Evolutionary conservation across 2,797 vertebrate species (phyloP), one percentile per base, ranked within the genome.

Genomic region (Pipistrellus nathusii): DNA sequence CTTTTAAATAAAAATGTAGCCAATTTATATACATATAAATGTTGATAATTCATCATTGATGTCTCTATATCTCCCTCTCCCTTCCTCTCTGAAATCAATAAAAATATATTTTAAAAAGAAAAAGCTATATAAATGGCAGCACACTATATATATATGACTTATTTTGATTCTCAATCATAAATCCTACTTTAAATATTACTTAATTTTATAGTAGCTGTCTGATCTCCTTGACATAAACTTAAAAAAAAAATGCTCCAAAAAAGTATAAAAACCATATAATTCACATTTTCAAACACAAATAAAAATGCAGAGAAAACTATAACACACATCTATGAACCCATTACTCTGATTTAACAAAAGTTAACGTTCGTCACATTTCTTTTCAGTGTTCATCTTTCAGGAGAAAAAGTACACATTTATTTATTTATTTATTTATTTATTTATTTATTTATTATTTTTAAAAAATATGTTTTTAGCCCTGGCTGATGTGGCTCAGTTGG

Each of bases 201-300:
- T 80, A 72, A 85, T 46, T 90, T 78, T 71, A 90, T 32, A 51
- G 59, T 91, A 38, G 32, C 6, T 88, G 20, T 23, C 32, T 86
- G 46, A 88, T 77, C 25, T 82, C 75, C 62, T 76, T 18, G 68
- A 78, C 41, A 94, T 23, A 93, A 53, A 81, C 59, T 46, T 46
- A 12, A 93, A 68, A 83, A 51, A 68, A 14, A 85, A 66, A 51
- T 46, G 27, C 23, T 78, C 41, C 41, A 59, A 48, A 64, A 12
- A 48, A 77, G 32, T 78, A 4, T 88, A 83, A 85, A 87, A 86
- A 72, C 27, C 55, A 84, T 57, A 80, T 90, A 51, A 59, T 35
- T 48, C 46, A 85, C 64, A 91, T 73, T 93, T 95, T 91, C 38
- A 59, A 80, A 66, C 25, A 95, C 75, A 55, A 80, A 93, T 32